Percentiles rank a stretch among this genome's conserved stretches.
These are phyloP conservation scores for Gallirallus australis DNA, from an alignment of 2,797 vertebrate genomes.

Conservation along the genomic window DNA sequence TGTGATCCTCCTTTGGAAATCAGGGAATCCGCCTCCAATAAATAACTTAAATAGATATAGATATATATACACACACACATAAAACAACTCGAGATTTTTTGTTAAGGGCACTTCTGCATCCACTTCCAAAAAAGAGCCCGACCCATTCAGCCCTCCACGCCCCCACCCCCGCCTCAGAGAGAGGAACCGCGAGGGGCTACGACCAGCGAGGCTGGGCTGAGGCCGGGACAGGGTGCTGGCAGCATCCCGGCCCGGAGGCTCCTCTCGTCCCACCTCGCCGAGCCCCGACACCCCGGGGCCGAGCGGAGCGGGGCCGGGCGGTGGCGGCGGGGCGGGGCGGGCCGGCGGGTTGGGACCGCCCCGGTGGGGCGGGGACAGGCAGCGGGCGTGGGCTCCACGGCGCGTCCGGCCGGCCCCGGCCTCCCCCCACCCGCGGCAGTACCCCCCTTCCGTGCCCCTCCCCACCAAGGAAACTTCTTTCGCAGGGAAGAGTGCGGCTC, in stretches of 20 bases:
- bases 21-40: background rate
- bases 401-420: background rate
- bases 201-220: background rate
- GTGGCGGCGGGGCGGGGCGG: background rate
- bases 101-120: background rate
- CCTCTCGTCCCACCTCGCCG: constrained; percentile 22
- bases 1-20: background rate
- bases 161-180: background rate
- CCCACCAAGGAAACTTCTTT: constrained; percentile 68
- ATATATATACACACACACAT: no score
- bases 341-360: background rate
- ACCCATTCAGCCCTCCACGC: no score
- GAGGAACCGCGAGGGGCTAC: background rate
- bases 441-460: background rate
- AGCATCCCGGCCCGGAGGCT: background rate
- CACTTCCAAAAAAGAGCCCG: background rate
- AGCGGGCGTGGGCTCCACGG: background rate
- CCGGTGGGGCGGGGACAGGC: background rate
- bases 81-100: background rate
- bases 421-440: background rate
- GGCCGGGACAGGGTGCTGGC: background rate
- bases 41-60: no score
- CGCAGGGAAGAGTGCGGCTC: constrained; percentile 13
- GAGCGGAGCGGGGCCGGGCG: background rate
- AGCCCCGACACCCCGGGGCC: background rate